A percentile compares a stretch with the other conserved stretches of the same genome.
phyloP scores from a whole-genome alignment of 2,888 invertebrate species.

The Brachyopa scutellaris region DNA sequence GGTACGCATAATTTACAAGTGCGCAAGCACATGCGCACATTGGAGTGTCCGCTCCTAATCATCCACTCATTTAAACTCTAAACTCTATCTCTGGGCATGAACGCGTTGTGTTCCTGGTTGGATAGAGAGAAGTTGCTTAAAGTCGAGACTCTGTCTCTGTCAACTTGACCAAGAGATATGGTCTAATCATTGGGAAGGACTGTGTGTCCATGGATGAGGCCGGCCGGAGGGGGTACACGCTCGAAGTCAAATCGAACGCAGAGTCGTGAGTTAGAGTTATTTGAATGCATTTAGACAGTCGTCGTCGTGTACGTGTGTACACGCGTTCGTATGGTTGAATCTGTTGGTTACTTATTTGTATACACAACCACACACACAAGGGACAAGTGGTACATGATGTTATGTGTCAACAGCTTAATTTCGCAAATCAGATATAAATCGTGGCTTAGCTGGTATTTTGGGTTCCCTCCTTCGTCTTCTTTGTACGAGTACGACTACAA shows the following conservation, averaged over 20 bases:
- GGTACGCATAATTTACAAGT: conserved; percentile 68
- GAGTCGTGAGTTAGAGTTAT: conserved; percentile 72
- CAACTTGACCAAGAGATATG: conserved; percentile 71
- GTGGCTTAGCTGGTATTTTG: conserved; percentile 53
- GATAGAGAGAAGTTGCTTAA: conserved; percentile 6
- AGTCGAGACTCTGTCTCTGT: conserved; percentile 64
- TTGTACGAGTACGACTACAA: too few species aligned
- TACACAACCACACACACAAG: conserved; percentile 59
- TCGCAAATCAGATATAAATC: conserved; percentile 76
- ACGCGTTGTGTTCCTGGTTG: conserved; percentile 57
- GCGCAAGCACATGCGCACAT: conserved; percentile 13
- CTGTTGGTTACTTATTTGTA: conserved; percentile 44
- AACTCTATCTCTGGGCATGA: conserved; percentile 7
- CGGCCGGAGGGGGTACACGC: conserved; percentile 26
- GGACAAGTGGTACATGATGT: conserved; percentile 81
- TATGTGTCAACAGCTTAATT: conserved; percentile 82
- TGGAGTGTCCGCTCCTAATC: conserved; percentile 55
- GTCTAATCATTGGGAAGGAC: conserved; percentile 65
- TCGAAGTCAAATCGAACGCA: conserved; percentile 70
- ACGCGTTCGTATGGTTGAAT: conserved; percentile 58
- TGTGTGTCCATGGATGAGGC: conserved; percentile 35
- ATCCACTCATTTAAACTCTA: conserved; percentile 52
- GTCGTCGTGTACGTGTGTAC: conserved; percentile 42
- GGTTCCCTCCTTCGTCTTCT: conserved; percentile 44
- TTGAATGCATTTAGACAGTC: conserved; percentile 69